Conservation (phyloP, 2,113 vertebrate genomes). For the Hyaena hyaena region DNA sequence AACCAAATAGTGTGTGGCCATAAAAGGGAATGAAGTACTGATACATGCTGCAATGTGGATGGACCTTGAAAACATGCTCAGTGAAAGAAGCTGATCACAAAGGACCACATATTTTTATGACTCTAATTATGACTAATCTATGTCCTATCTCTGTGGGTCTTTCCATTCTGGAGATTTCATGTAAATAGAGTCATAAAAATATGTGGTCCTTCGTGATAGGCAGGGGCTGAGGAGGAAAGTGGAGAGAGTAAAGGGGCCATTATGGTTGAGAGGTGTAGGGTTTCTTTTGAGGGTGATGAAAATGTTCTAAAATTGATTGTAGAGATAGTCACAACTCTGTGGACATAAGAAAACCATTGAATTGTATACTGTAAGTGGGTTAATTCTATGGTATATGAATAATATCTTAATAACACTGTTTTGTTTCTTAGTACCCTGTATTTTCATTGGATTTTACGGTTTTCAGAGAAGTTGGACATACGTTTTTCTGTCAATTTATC, state of each 20-base stretch:
- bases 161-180: too few relatives aligned
- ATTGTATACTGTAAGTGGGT: neutral
- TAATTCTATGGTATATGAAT: neutral
- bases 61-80: neutral
- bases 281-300: neutral
- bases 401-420: neutral
- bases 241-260: neutral
- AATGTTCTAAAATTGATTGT: neutral
- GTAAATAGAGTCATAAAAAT: too few relatives aligned
- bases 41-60: fast-evolving
- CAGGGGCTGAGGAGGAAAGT: neutral
- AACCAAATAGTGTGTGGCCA: neutral
- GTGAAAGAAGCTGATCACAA: neutral
- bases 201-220: neutral
- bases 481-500: neutral
- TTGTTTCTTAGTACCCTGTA: neutral
- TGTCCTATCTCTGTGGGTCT: too few relatives aligned
- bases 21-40: neutral
- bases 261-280: neutral
- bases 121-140: too few relatives aligned
- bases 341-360: neutral
- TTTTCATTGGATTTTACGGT: neutral
- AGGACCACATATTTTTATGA: neutral
- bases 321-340: neutral
- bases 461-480: neutral